Evolutionary conservation across 2,888 invertebrate species (phyloP), one percentile per base, ranked within the genome.

Genomic region (Mesorhabditis spiculigera): DNA sequence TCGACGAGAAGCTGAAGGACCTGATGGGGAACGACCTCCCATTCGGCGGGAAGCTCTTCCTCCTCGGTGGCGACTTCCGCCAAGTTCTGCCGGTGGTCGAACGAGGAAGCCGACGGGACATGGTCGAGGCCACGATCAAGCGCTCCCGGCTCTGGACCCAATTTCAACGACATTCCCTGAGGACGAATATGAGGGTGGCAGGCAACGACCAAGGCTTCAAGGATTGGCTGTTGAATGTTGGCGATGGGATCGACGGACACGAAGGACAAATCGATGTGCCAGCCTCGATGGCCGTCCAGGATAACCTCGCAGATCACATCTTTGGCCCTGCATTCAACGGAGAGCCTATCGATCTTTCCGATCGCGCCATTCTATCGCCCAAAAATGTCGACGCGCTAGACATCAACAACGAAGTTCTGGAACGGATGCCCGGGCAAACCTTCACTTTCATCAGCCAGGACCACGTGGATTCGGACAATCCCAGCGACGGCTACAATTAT

Each of bases 71-170:
- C 28, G 28, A 28, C 28, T 28, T 28, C 28, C 28, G 28, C 28
- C 28, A 28, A 28, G 28, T 28, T n/a, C 50, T 75, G 3, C 75
- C 73, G 1, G 68, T 75, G 0, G 16, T 71, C 10, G 67, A 73
- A 10, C 65, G 50, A 50, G 63, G 65, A 28, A 13, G 43, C 5
- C 44, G 28, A 5, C 13, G 10, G 0, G 73, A 73, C 4, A 58
- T 45, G 45, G 63, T 72, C 6, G 65, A 50, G 4, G 66, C 65
- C 8, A 64, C 50, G 41, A 62, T 75, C 42, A 75, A 73, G 16
- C 50, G 28, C 4, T 67, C 63, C 10, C 4, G 6, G 4, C 28
- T 70, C 2, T 75, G 71, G 67, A 44, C 28, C 2, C 4, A 42
- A 1, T 71, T 75, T 44, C n/a, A 50, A 10, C 50, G n/a, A 67